Evolutionary conservation across 2,888 invertebrate species (phyloP).

Genomic region (Lordiphosa andalusiaca): DNA sequence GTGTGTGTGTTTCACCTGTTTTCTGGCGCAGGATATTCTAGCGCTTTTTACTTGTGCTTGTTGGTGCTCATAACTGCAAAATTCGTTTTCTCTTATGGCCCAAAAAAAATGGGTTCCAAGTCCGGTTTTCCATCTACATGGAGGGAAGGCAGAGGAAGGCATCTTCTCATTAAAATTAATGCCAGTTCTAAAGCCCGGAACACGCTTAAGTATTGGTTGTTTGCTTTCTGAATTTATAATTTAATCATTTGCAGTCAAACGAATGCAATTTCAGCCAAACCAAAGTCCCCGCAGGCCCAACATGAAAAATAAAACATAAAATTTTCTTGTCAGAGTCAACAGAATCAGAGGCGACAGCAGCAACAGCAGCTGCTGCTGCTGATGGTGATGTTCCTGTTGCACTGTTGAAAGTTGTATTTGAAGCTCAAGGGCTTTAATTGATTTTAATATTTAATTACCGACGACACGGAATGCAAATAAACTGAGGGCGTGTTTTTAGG

Average conservation of each 20-base stretch:
- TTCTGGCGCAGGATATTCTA: constrained; percentile 29
- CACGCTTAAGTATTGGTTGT: constrained; percentile 11
- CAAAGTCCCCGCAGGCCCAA: constrained; percentile 19
- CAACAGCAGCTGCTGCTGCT: neutral
- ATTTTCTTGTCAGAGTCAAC: constrained; percentile 19
- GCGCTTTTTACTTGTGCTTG: constrained; percentile 51
- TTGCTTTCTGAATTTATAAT: constrained; percentile 41
- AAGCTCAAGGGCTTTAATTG: constrained; percentile 55
- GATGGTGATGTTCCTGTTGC: neutral
- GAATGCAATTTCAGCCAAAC: constrained; percentile 26
- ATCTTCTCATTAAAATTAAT: constrained; percentile 22
- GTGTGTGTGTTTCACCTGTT: constrained; percentile 42
- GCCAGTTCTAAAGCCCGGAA: constrained; percentile 7
- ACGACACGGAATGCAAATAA: constrained; percentile 49
- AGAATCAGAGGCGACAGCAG: constrained; percentile 8
- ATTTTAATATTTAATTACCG: constrained; percentile 66
- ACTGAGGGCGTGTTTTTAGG: constrained; percentile 23
- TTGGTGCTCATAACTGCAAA: constrained; percentile 70
- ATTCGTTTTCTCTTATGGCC: too few species aligned
- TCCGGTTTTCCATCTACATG: constrained; percentile 12
- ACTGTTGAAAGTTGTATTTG: constrained; percentile 4
- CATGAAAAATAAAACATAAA: constrained; percentile 14
- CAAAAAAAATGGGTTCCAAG: too few species aligned
- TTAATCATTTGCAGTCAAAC: constrained; percentile 32
- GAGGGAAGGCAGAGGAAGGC: constrained; percentile 4